Evolutionary conservation across 64 coral and sea anemone genomes (phyloP), one percentile per base, ranked within the genome.

Genomic region (Montipora efflorescens): DNA sequence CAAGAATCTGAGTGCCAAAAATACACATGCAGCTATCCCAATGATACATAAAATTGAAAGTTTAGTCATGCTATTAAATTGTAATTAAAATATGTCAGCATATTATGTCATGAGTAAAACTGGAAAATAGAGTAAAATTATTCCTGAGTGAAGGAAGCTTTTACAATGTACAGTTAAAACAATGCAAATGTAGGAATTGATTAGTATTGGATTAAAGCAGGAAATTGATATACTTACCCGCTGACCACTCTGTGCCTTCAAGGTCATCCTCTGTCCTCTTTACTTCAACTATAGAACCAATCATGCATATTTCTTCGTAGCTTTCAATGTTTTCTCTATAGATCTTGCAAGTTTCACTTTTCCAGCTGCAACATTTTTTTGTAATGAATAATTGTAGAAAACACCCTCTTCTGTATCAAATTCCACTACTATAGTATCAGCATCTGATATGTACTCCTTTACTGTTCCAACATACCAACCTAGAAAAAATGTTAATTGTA

Each of bases 281-380:
- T 48, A 74, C 67, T 74, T 87, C 47, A 48, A 88, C 20, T 71
- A 25, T 76, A 25, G 86, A 48, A 75, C 86, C 86, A 74, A 88
- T 58, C 53, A 55, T 20, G 28, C 43, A 62, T 19, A 66, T 25
- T 75, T 82, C 80, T 19, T 92, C 77, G 23, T 92, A 92, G 4
- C 83, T 53, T 80, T 81, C 20, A 92, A n/a, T 83, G 36, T 92
- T 19, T n/a, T 68, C 18, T 52, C 73, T 45, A 36, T 85, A 8
- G 81, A 59, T 74, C 73, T 92, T 91, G 90, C 67, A 62, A 59
- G 79, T 74, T 74, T 91, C 69, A 83, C 81, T 44, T 91, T 91
- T 71, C 76, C 59, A 13, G 75, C 66, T 15, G 19, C 36, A 75
- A 74, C 47, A 64, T 80, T 9, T 52, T 83, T 80, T 18, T 92